Evolutionary conservation across 1,140 invertebrate species (phyloP).

Genomic region (Euwallacea fornicatus): DNA sequence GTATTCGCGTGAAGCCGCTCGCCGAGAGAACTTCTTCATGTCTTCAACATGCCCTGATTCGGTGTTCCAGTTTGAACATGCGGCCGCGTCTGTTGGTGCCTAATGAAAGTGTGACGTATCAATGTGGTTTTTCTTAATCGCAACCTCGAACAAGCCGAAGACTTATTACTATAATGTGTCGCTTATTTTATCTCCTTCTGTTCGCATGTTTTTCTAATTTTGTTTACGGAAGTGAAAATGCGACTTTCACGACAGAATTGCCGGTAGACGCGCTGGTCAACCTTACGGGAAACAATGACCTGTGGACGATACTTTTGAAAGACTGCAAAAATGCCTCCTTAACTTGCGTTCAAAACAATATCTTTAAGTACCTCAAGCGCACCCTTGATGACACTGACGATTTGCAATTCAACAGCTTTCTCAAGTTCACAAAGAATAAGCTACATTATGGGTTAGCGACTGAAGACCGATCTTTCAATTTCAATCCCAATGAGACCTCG

Average conservation of each 20-base stretch:
- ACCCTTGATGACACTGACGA: conserved; percentile 65
- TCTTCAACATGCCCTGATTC: conserved; percentile 37
- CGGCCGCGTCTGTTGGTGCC: conserved; percentile 12
- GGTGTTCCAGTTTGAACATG: conserved; percentile 34
- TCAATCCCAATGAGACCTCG: neutral
- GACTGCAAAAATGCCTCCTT: conserved; percentile 68
- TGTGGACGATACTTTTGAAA: conserved; percentile 71
- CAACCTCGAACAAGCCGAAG: conserved; percentile 14
- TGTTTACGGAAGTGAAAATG: conserved; percentile 32
- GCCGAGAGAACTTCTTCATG: conserved; percentile 37
- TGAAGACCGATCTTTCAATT: neutral
- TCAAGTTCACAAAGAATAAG: conserved; percentile 68
- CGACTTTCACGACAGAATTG: conserved; percentile 15
- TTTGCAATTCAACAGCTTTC: conserved; percentile 67
- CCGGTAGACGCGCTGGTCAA: conserved; percentile 33
- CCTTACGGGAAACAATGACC: conserved; percentile 58
- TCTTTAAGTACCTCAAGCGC: conserved; percentile 68
- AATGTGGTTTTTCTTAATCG: conserved; percentile 22
- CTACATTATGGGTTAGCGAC: neutral
- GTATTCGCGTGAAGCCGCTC: conserved; percentile 32
- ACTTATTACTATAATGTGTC: conserved; percentile 22
- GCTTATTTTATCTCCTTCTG: conserved; percentile 17
- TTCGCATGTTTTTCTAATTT: conserved; percentile 7
- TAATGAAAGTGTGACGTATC: conserved; percentile 36
- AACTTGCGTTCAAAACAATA: conserved; percentile 74